Base-by-base conservation (phyloP, 2,113 vertebrate genomes). In the Myrmophylax atrothorax region DNA sequence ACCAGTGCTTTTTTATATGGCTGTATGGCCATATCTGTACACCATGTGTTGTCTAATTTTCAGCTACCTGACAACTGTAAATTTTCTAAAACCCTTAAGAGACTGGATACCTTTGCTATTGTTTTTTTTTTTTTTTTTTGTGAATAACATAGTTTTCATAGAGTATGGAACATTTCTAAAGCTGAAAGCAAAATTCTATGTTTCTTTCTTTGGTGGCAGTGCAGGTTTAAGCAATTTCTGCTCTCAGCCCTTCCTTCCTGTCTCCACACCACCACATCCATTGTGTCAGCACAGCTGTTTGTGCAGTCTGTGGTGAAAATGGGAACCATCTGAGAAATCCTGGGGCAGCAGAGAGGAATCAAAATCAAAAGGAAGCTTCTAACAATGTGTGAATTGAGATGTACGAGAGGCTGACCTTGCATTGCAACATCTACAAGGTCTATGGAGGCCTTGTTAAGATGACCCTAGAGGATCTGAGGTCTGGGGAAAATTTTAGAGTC, bases 361-460 rank as follows among this genome's bases (percentile, higher is more conserved):
- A 93, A 92, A 88, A 92, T 90, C 49, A 90, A 91, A 94, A 93
- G 42, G 85, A 85, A 92, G 17, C 37, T 58, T 86, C 18, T 58
- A 93, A 88, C 40, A 85, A 44, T 1, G 6, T 86, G 37, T 66
- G 63, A 90, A 92, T 80, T 88, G 85, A 94, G 59, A 69, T 50
- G 23, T 80, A 49, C 56, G 59, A 86, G 58, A 82, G 25, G 49
- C 25, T 83, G 49, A 66, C 18, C 49, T 62, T 62, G 25, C 35
- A 12, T 24, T 73, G 58, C 25, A 49, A 42, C 47, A 62, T 33
- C 55, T 66, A 12, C 0, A 1, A 55, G 42, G 37, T 46, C 44
- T 29, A 29, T 9, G 23, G 44, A 80, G 18, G 19, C 23, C 17
- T 46, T 87, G 10, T 53, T 76, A 94, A 69, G 22, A 6, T 53